Conservation (phyloP, 2,888 invertebrate species). For the Heliothis peltigera region DNA sequence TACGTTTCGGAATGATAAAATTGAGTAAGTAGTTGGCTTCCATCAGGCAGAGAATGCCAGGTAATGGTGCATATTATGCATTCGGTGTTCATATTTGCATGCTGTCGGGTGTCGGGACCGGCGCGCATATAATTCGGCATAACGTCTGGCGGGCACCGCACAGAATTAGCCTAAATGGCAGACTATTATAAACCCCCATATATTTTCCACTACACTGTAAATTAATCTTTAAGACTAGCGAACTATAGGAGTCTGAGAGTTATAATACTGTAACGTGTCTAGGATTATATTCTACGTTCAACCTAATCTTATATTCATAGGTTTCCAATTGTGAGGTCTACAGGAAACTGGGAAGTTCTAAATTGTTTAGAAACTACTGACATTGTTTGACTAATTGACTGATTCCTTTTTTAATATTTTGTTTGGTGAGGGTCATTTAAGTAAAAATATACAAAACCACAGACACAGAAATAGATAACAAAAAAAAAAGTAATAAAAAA, state of each 20-base stretch:
- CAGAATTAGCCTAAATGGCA: slow-evolving; percentile 76
- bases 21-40: slow-evolving; percentile 31
- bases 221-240: slow-evolving; percentile 45
- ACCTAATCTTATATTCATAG: slow-evolving; percentile 18
- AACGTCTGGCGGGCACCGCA: slow-evolving; percentile 63
- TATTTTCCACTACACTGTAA: slow-evolving; percentile 52
- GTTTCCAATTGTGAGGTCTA: slow-evolving; percentile 8
- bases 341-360: neutral
- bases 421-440: too few species aligned
- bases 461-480: too few species aligned
- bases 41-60: slow-evolving; percentile 37
- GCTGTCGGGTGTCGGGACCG: slow-evolving; percentile 51
- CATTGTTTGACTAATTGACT: too few species aligned
- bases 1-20: slow-evolving; percentile 32
- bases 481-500: too few species aligned
- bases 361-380: neutral
- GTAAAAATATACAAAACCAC: too few species aligned
- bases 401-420: too few species aligned
- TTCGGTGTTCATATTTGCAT: slow-evolving; percentile 56
- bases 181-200: slow-evolving; percentile 70
- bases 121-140: slow-evolving; percentile 58
- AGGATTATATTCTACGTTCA: slow-evolving; percentile 34
- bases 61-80: slow-evolving; percentile 53
- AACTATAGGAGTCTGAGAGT: slow-evolving; percentile 39
- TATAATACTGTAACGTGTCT: slow-evolving; percentile 39